Percentiles rank a stretch among this genome's conserved stretches.
phyloP scores from a whole-genome alignment of 1,140 invertebrate species.

The Zaprionus lachaisei region DNA sequence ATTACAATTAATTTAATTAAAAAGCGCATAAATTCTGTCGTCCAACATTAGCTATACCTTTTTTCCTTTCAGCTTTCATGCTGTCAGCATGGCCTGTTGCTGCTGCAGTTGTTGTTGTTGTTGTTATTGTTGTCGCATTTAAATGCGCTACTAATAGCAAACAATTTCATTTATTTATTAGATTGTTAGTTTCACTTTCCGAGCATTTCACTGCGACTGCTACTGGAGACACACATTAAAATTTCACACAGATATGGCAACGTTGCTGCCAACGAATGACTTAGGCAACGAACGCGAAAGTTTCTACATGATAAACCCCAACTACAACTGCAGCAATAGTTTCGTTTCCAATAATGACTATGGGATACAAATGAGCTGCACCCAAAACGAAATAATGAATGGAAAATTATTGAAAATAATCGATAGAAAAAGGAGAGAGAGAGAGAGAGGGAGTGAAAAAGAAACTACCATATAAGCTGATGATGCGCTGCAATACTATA shows the following conservation, averaged over 20 bases:
- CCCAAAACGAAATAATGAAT: slow-evolving; percentile 16
- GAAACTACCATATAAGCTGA: neutral
- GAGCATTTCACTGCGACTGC: slow-evolving; percentile 71
- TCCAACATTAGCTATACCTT: slow-evolving; percentile 53
- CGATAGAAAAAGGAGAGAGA: neutral
- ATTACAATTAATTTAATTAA: slow-evolving; percentile 78
- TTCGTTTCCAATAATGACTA: slow-evolving; percentile 26
- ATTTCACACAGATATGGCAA: slow-evolving; percentile 61
- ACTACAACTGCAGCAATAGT: slow-evolving; percentile 14
- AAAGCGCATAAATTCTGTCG: slow-evolving; percentile 71
- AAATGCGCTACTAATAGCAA: slow-evolving; percentile 79
- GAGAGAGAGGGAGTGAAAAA: neutral
- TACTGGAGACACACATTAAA: slow-evolving; percentile 63
- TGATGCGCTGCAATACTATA: neutral
- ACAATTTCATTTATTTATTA: slow-evolving; percentile 82
- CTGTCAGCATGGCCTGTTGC: slow-evolving; percentile 15
- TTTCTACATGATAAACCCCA: slow-evolving; percentile 35
- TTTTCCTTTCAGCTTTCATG: slow-evolving; percentile 50
- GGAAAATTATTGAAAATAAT: slow-evolving; percentile 2
- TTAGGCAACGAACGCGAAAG: slow-evolving; percentile 70
- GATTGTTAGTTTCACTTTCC: slow-evolving; percentile 76
- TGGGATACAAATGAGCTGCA: slow-evolving; percentile 50
- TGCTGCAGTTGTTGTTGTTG: neutral
- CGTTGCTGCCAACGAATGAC: slow-evolving; percentile 39
- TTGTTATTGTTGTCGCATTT: slow-evolving; percentile 54